Conservation (phyloP, 2,113 vertebrate genomes). For the Cygnus buccinator region DNA sequence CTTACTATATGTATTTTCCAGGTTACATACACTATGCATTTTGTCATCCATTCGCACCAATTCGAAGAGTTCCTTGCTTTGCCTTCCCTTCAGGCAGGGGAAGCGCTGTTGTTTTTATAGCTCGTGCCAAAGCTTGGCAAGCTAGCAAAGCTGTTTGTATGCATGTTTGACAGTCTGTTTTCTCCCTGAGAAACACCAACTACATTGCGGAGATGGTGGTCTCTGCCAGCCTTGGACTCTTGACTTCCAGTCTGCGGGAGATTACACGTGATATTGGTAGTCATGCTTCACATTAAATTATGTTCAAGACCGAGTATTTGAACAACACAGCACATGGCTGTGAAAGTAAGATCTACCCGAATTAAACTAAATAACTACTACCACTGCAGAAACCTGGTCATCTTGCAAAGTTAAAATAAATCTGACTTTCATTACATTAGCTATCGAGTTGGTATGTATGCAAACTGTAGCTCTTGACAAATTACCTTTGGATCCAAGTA, state of each 20-base stretch:
- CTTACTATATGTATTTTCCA: not conserved
- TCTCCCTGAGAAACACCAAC: slow-evolving; percentile 50
- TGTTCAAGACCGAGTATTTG: not conserved
- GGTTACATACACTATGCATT: not conserved
- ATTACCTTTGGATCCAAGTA: slow-evolving; percentile 49
- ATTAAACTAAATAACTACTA: slow-evolving; percentile 29
- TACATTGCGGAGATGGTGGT: not conserved
- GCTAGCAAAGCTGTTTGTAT: slow-evolving; percentile 2
- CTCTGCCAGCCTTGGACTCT: slow-evolving; percentile 30
- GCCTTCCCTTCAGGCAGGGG: slow-evolving; percentile 14
- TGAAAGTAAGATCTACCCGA: slow-evolving; percentile 34
- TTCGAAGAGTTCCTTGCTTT: not conserved
- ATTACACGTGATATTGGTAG: not conserved
- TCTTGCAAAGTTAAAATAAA: slow-evolving; percentile 41
- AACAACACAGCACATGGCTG: not conserved
- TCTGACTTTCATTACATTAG: slow-evolving; percentile 53
- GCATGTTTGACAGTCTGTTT: not conserved
- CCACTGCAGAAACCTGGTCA: slow-evolving; percentile 41
- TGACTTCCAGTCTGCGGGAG: not conserved
- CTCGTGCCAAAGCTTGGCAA: slow-evolving; percentile 43
- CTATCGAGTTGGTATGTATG: slow-evolving; percentile 46
- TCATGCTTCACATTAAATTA: not conserved
- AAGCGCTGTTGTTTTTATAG: slow-evolving; percentile 9
- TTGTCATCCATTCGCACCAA: not conserved
- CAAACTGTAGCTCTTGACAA: slow-evolving; percentile 49